Conservation (phyloP, 2,888 invertebrate species). For the Catocala nupta region DNA sequence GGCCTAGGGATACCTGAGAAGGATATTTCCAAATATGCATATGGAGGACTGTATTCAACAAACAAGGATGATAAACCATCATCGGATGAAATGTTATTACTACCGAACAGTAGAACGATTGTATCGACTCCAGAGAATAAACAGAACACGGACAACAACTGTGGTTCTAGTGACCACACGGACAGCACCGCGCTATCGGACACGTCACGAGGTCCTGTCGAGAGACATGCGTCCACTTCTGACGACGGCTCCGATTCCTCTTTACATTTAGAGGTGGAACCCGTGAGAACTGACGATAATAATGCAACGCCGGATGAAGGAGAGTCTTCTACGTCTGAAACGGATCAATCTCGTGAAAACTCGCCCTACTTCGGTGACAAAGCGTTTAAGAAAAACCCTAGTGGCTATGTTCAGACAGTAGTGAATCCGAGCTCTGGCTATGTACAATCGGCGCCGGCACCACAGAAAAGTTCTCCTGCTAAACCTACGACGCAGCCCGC, state of each 20-base stretch:
- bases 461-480: conserved; percentile 53
- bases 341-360: conserved; percentile 67
- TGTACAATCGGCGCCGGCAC: conserved; percentile 66
- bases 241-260: conserved; percentile 81
- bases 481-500: conserved; percentile 63
- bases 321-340: conserved; percentile 66
- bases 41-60: conserved; percentile 75
- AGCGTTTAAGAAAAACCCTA: conserved; percentile 72
- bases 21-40: conserved; percentile 77
- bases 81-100: conserved; percentile 80
- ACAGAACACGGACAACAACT: conserved; percentile 73
- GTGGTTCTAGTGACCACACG: conserved; percentile 79
- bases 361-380: conserved; percentile 74
- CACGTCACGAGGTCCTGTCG: conserved; percentile 69
- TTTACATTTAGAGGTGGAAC: conserved; percentile 72
- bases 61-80: conserved; percentile 81
- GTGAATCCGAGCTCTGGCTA: conserved; percentile 65
- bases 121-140: conserved; percentile 71
- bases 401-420: conserved; percentile 71
- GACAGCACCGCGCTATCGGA: conserved; percentile 83
- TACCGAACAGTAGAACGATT: conserved; percentile 74
- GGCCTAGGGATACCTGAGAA: conserved; percentile 86
- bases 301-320: conserved; percentile 59
- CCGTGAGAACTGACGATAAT: conserved; percentile 59
- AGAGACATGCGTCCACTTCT: conserved; percentile 77